phyloP scores from a whole-genome alignment of 1,140 invertebrate species.

The Drosophila dunni region DNA sequence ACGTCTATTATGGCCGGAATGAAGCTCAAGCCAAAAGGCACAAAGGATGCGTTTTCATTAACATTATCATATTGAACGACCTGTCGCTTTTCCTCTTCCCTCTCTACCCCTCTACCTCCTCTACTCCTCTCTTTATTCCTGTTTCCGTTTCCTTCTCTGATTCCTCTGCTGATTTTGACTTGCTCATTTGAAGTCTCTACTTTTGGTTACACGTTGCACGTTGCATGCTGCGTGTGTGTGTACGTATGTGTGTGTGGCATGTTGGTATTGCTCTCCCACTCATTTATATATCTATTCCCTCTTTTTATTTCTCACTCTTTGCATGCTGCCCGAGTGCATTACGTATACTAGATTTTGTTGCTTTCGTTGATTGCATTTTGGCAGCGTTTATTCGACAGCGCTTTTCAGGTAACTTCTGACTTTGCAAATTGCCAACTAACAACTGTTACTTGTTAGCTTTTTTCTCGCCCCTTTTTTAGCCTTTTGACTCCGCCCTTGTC shows the following conservation, averaged over 20 bases:
- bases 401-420: slow-evolving; percentile 72
- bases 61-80: slow-evolving; percentile 70
- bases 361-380: slow-evolving; percentile 81
- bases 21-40: slow-evolving; percentile 15
- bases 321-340: slow-evolving; percentile 49
- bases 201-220: neutral
- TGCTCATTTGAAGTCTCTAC: slow-evolving; percentile 29
- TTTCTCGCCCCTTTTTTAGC: neutral
- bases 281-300: neutral
- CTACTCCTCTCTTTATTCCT: slow-evolving; percentile 9
- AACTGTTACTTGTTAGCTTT: slow-evolving; percentile 41
- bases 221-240: neutral
- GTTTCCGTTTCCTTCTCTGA: slow-evolving; percentile 22
- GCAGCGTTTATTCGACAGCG: slow-evolving; percentile 83
- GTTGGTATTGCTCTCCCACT: too few species aligned
- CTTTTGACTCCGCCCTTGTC: slow-evolving; percentile 62
- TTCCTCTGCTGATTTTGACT: slow-evolving; percentile 64
- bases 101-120: slow-evolving; percentile 2
- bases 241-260: neutral
- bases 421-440: slow-evolving; percentile 48
- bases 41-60: slow-evolving; percentile 72
- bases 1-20: slow-evolving; percentile 61
- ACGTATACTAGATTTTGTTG: slow-evolving; percentile 43
- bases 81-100: slow-evolving; percentile 20
- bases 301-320: slow-evolving; percentile 22